Evolutionary conservation across 2,888 invertebrate species (phyloP).

Genomic region (Melinaea marsaeus): DNA sequence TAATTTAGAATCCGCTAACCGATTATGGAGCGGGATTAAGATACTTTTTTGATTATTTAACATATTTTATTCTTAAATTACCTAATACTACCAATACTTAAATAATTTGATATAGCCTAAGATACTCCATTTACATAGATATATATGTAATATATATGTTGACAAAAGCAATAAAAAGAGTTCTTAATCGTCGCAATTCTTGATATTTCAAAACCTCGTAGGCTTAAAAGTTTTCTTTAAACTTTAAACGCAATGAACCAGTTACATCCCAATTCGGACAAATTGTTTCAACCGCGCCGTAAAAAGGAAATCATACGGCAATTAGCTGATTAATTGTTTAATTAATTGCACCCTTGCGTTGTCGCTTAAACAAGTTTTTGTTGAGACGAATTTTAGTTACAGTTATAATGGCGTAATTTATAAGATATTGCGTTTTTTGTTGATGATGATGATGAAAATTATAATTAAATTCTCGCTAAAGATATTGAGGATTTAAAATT

Average conservation of each 20-base stretch:
- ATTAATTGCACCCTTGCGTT: slow-evolving; percentile 69
- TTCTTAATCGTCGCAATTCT: too few relatives aligned
- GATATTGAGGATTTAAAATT: not conserved
- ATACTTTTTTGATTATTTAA: too few relatives aligned
- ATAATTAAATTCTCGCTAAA: too few relatives aligned
- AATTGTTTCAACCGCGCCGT: slow-evolving; percentile 59
- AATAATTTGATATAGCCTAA: too few relatives aligned
- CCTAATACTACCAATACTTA: too few relatives aligned
- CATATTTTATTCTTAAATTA: too few relatives aligned
- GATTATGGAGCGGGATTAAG: too few relatives aligned
- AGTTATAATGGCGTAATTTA: slow-evolving; percentile 31
- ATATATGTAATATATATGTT: too few relatives aligned
- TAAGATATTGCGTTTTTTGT: slow-evolving; percentile 17
- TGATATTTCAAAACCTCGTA: not conserved
- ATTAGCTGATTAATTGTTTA: slow-evolving; percentile 77
- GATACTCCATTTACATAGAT: too few relatives aligned
- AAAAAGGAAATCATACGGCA: slow-evolving; percentile 73
- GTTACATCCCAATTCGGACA: slow-evolving; percentile 40
- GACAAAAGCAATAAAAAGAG: too few relatives aligned
- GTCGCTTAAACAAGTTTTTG: slow-evolving; percentile 34
- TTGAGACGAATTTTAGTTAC: slow-evolving; percentile 29
- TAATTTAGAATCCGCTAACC: too few relatives aligned
- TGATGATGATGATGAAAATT: not conserved
- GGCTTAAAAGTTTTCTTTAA: slow-evolving; percentile 23
- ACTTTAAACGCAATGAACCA: slow-evolving; percentile 28